Percentiles rank a stretch among this genome's conserved stretches.
Evolutionary conservation across 2,888 invertebrate genomes (phyloP).

Genomic region (Amphipoea oculea): DNA sequence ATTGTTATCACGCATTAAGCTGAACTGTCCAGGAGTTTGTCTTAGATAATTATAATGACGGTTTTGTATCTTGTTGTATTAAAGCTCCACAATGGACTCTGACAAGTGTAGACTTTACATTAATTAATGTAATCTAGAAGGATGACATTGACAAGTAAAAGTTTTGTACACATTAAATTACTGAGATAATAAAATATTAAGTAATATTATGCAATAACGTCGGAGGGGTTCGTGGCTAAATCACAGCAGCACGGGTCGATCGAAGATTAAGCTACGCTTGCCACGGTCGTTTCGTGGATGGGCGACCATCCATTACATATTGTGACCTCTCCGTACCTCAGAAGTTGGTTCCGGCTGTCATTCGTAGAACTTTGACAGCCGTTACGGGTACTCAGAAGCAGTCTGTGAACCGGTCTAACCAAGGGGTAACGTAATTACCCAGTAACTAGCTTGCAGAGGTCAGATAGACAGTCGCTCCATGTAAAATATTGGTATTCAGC

Average conservation of each 20-base stretch:
- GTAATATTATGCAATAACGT: background rate
- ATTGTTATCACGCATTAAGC: constrained; percentile 24
- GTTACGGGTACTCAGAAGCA: too few relatives aligned
- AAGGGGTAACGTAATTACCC: too few relatives aligned
- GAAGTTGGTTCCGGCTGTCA: too few relatives aligned
- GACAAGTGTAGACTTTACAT: constrained; percentile 15
- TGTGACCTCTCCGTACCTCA: background rate
- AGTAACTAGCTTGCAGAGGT: too few relatives aligned
- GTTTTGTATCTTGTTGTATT: constrained; percentile 29
- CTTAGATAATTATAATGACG: constrained; percentile 31
- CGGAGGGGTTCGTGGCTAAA: background rate
- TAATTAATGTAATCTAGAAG: constrained; percentile 38
- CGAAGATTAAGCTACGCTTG: too few relatives aligned
- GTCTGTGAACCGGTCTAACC: too few relatives aligned
- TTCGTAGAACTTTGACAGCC: too few relatives aligned
- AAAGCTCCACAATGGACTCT: background rate
- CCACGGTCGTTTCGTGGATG: background rate
- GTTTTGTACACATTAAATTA: constrained; percentile 2
- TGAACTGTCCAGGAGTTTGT: constrained; percentile 46
- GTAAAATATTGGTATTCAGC: too few relatives aligned
- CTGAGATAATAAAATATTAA: background rate
- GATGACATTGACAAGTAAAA: background rate
- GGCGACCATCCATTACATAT: too few relatives aligned
- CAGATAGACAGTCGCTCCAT: too few relatives aligned
- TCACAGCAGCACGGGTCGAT: too few relatives aligned